Evolutionary conservation across 2,113 vertebrate species (phyloP).

Genomic region (Pseudopipra pipra): DNA sequence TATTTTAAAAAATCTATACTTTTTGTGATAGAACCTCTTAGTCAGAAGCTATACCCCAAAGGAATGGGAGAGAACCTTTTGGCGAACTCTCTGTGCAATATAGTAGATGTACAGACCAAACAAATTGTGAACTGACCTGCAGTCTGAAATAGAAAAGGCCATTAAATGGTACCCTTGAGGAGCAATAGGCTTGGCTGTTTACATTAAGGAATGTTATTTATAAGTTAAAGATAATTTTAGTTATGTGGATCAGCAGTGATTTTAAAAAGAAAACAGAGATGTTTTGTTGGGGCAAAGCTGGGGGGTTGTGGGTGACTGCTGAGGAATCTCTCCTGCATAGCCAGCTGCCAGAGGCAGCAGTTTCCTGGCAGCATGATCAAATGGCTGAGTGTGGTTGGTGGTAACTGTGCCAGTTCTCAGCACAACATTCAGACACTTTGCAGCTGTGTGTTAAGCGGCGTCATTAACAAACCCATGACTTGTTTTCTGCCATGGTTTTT

Average conservation of each 20-base stretch:
- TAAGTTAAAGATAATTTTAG: background rate
- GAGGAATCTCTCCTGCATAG: background rate
- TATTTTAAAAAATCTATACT: background rate
- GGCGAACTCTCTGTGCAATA: background rate
- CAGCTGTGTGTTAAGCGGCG: background rate
- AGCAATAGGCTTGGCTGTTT: background rate
- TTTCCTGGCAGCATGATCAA: background rate
- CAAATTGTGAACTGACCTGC: slow-evolving; percentile 2
- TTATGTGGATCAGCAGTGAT: background rate
- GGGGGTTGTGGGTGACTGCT: background rate
- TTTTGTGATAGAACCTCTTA: background rate
- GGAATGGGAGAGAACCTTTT: background rate
- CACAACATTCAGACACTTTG: background rate
- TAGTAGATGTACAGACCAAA: background rate
- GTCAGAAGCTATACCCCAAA: background rate
- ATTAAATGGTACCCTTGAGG: background rate
- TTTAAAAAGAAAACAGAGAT: background rate
- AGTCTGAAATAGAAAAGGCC: slow-evolving; percentile 13
- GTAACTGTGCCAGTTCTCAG: background rate
- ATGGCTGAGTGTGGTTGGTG: background rate
- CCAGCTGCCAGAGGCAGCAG: background rate
- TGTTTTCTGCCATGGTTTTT: background rate
- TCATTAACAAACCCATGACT: background rate
- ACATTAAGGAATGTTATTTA: background rate
- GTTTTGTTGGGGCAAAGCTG: background rate